Conservation (phyloP, 2,797 vertebrate species). For the Megaceryle alcyon region DNA sequence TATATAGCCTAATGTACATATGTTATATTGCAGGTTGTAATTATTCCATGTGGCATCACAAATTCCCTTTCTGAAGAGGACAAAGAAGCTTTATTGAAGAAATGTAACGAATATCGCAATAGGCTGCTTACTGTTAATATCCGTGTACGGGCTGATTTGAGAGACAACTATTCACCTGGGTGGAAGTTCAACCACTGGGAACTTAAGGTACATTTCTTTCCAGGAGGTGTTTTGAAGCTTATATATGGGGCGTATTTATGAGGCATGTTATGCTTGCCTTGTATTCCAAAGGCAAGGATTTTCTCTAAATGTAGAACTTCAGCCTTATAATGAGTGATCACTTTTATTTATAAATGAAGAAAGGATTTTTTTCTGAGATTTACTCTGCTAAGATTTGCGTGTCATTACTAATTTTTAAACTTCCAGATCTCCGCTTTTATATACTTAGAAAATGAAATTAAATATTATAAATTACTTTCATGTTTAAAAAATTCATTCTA, state of each 20-base stretch:
- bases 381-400: background rate
- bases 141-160: slow-evolving; percentile 85
- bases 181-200: slow-evolving; percentile 99
- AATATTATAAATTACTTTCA: background rate
- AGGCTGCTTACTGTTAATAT: slow-evolving; percentile 81
- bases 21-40: slow-evolving; percentile 83
- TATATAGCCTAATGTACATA: background rate
- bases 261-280: background rate
- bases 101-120: slow-evolving; percentile 86
- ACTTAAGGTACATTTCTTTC: slow-evolving; percentile 86
- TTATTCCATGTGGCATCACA: slow-evolving; percentile 97
- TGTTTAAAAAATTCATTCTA: background rate
- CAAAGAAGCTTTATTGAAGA: slow-evolving; percentile 84
- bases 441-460: background rate
- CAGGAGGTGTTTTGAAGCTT: background rate
- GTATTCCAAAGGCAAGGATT: background rate
- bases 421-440: background rate
- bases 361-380: background rate
- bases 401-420: background rate
- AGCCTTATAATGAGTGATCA: background rate
- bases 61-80: slow-evolving; percentile 90
- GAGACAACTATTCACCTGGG: slow-evolving; percentile 98
- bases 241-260: fast-evolving
- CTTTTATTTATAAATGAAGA: background rate
- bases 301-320: background rate